Conservation (phyloP, 2,888 invertebrate species). For the Archips crataeganus region DNA sequence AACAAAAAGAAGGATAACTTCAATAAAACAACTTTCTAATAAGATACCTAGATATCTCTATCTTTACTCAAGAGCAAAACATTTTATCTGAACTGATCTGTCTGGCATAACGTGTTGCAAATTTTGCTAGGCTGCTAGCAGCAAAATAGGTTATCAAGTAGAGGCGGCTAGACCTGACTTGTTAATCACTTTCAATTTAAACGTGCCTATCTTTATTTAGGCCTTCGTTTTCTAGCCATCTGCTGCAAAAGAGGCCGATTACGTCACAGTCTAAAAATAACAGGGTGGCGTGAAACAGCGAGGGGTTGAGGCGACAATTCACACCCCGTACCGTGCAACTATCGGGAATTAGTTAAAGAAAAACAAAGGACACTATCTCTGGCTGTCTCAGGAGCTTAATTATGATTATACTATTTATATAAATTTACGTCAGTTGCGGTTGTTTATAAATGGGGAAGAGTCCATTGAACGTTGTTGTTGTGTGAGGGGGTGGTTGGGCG, state of each 20-base stretch:
- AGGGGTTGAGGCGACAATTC: conserved; percentile 56
- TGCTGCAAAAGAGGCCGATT: conserved; percentile 64
- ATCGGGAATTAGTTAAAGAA: not conserved
- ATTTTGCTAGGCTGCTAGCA: too few species aligned
- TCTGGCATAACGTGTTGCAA: not conserved
- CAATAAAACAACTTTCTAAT: too few species aligned
- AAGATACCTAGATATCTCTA: too few species aligned
- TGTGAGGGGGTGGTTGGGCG: conserved; percentile 60
- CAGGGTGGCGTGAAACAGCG: conserved; percentile 63
- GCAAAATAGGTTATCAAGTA: not conserved
- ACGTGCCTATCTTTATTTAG: conserved; percentile 54
- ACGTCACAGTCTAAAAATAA: conserved; percentile 82
- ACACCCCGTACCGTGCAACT: conserved; percentile 10
- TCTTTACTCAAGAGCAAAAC: not conserved
- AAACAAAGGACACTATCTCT: not conserved
- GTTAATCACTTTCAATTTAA: conserved; percentile 39
- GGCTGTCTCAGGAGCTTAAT: not conserved
- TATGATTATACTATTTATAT: not conserved
- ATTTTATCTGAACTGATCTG: not conserved
- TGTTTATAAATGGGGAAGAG: conserved; percentile 3
- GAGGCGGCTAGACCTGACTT: not conserved
- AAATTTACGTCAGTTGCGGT: not conserved
- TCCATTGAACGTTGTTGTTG: conserved; percentile 38
- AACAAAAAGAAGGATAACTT: too few species aligned
- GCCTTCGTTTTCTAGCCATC: conserved; percentile 56